Evolutionary conservation across 2,113 vertebrate genomes (phyloP), one percentile per base, ranked within the genome.

Genomic region (Vidua macroura): DNA sequence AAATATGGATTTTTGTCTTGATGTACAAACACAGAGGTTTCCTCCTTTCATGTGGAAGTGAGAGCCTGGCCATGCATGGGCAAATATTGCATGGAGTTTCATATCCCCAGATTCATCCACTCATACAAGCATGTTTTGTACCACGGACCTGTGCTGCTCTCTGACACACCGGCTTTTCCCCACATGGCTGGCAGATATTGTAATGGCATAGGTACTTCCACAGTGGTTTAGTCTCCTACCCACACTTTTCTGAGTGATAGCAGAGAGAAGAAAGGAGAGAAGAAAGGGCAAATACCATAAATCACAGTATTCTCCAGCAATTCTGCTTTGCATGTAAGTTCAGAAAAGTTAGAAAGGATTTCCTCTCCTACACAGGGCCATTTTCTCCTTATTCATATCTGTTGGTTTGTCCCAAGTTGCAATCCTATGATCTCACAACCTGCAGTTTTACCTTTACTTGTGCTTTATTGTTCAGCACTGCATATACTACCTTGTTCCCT

Each of bases 141-240:
- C 58, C 33, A 70, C 62, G 91, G 44, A 41, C 28, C 33, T 33
- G 13, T 21, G 27, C 1, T 60, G 56, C 24, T 68, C 28, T 72
- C 44, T 19, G 7, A 21, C 30, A 51, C 6, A 1, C 4, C 59
- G 46, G 28, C 77, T 75, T 87, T 75, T 70, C 75, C 66, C 35
- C 59, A 64, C 7, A 3, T 4, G 4, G 55, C 39, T 83, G 53
- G 56, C 68, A 88, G 55, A 46, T 6, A 58, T 20, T 0, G 0
- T 60, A 62, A 66, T 24, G 25, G 11, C 35, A n/a, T 7, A 28
- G 33, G n/a, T 31, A 63, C 35, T 56, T 64, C 72, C 63, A 73
- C 17, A 10, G 9, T 37, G 20, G 11, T 68, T 75, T 44, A 43
- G 66, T 44, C 25, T 11, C 15, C 23, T 2, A 4, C 3, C 4